Base-by-base conservation (phyloP, 2,797 vertebrate genomes). In the Nannoperca australis region DNA sequence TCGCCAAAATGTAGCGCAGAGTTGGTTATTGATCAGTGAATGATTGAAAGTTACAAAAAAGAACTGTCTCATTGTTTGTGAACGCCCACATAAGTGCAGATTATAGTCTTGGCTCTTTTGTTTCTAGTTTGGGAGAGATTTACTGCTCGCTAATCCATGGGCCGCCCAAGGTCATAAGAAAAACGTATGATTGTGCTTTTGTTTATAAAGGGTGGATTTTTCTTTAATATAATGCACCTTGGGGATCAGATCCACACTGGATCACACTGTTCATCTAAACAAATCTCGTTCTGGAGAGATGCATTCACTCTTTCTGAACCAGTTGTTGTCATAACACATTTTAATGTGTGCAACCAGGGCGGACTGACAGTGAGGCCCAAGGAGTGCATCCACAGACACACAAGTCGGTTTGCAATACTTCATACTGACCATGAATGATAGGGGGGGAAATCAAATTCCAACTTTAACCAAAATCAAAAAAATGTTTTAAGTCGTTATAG, bases 61-160 rank as follows among this genome's bases (percentile, higher is more conserved):
- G 59, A 50, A 77, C 18, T 22, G 55, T 61, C 22, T 78, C 45
- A 64, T 70, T 79, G 76, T 86, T 77, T 82, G 51, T 73, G 2
- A 81, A 67, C 30, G 17, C 71, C 81, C 80, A 76, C 86, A 27
- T 27, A 27, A 27, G 24, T 27, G 53, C 73, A 86, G 85, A 91
- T 91, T 90, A 88, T 9, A 81, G 77, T 68, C 73, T 76, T 5
- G 51, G 61, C 81, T 84, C 85, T 76, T 87, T 81, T 89, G 59
- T 85, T 53, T 78, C 62, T 61, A 75, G 72, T 73, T 83, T 82
- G 55, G 2, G 40, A 64, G 73, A 89, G 87, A 92, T 90, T 90
- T 88, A 79, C 76, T 55, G n/a, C 36, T 72, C 11, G n/a, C 74
- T 92, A 89, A 93, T 89, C 91, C 82, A 66, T 5, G 17, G 56